Evolutionary conservation across 53 echinoderm and acorn worm genomes (phyloP), one percentile per base, ranked within the genome.

Genomic region (Apostichopus leukothele): DNA sequence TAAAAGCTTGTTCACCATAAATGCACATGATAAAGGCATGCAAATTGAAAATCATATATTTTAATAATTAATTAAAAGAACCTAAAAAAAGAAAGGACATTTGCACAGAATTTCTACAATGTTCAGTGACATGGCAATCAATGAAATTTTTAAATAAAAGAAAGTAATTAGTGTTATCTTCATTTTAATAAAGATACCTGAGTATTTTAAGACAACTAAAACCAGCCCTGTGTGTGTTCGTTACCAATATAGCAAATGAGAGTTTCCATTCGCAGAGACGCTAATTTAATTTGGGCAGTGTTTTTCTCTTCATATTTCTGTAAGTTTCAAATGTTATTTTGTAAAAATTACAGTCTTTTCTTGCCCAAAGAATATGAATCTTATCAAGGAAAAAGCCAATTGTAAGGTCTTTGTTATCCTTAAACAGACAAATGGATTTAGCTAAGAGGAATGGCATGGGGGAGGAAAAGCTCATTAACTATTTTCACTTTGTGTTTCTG

Each of bases 401-500:
- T 51, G 79, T 79, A 52, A 51, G 79, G 53, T 79, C 79, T 79
- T 79, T 79, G 79, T 79, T 11, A 19, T 18, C 53, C 50, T 52
- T 14, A 19, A 79, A 63, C 63, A 51, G 19, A 79, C 79, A 79
- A 79, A 79, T 79, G 79, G 79, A 79, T 79, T 79, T 79, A 52
- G 79, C 79, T 79, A 79, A 79, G 19, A 79, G 79, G 79, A 19
- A 50, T 53, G 79, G 54, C 53, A 53, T 51, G 39, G 39, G 39
- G 39, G 79, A 78, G 79, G 51, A 63, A 79, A 79, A 79, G 79
- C 79, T 79, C 53, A 53, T 79, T 79, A 79, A 79, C 52, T 79
- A 79, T 79, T 53, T n/a, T 53, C 79, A 51, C 51, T 79, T 79
- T 79, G 79, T 50, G 18, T 63, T 16, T 63, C 63, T 63, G 63